phyloP scores from a whole-genome alignment of 2,888 invertebrate species.

The Watsonalla binaria region DNA sequence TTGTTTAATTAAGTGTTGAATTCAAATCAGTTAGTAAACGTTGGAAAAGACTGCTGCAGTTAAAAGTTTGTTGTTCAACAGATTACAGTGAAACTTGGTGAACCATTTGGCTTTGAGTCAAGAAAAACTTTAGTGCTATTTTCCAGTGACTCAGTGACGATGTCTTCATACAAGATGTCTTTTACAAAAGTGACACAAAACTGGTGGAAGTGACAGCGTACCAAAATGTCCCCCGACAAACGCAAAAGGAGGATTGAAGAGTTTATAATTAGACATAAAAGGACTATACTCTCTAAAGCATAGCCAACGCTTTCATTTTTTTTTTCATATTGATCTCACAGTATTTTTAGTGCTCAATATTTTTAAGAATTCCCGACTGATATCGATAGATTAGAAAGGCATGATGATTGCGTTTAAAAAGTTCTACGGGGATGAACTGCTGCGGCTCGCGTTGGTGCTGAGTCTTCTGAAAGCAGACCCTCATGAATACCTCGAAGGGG shows the following conservation, averaged over 20 bases:
- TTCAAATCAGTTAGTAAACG: neutral
- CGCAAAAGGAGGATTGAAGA: conserved; percentile 57
- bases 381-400: conserved; percentile 10
- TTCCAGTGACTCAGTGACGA: conserved; percentile 46
- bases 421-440: conserved; percentile 87
- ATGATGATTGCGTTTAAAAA: conserved; percentile 90
- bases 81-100: conserved; percentile 16
- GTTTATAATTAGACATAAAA: conserved; percentile 26
- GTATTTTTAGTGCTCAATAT: conserved; percentile 63
- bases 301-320: conserved; percentile 8
- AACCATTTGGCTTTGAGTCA: conserved; percentile 30
- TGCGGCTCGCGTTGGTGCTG: conserved; percentile 88
- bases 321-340: conserved; percentile 48
- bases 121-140: conserved; percentile 22
- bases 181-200: conserved; percentile 17
- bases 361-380: conserved; percentile 26
- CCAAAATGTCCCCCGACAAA: conserved; percentile 68
- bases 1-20: neutral
- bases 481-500: conserved; percentile 81
- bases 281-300: neutral
- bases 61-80: conserved; percentile 20
- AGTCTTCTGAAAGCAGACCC: conserved; percentile 89
- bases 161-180: conserved; percentile 36
- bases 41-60: conserved; percentile 9
- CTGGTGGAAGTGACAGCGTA: conserved; percentile 45